phyloP scores from a whole-genome alignment of 92 coral and sea anemone genomes.

The Desmophyllum pertusum region DNA sequence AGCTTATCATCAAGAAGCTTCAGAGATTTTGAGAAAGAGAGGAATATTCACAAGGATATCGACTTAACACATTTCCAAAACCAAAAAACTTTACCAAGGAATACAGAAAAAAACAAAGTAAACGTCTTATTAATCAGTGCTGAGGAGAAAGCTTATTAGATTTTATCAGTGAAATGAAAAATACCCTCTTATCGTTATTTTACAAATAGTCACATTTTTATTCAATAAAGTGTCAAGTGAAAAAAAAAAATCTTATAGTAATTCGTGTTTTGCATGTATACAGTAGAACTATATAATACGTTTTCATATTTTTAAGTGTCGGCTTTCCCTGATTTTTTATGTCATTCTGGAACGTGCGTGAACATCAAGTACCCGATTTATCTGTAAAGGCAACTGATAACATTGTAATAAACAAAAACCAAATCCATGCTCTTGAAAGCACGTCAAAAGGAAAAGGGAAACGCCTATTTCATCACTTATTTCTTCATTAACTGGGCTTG shows the following conservation, averaged over 20 bases:
- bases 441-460: background rate
- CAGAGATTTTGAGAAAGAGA: background rate
- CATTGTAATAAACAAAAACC: constrained; percentile 1
- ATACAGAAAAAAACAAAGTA: background rate
- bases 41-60: background rate
- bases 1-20: background rate
- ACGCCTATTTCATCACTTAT: constrained; percentile 8
- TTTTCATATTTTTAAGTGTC: background rate
- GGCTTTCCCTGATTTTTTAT: background rate
- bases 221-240: background rate
- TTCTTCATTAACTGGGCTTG: background rate
- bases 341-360: background rate
- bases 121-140: constrained; percentile 3
- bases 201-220: background rate
- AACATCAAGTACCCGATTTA: background rate
- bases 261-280: background rate
- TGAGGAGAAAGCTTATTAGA: constrained; percentile 7
- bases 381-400: background rate
- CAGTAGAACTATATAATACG: background rate
- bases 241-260: background rate
- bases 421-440: background rate
- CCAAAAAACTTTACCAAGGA: background rate
- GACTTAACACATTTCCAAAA: background rate
- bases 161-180: constrained; percentile 27
- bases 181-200: constrained; percentile 1